Evolutionary conservation across 2,797 vertebrate species (phyloP).

Genomic region (Eremophila alpestris): DNA sequence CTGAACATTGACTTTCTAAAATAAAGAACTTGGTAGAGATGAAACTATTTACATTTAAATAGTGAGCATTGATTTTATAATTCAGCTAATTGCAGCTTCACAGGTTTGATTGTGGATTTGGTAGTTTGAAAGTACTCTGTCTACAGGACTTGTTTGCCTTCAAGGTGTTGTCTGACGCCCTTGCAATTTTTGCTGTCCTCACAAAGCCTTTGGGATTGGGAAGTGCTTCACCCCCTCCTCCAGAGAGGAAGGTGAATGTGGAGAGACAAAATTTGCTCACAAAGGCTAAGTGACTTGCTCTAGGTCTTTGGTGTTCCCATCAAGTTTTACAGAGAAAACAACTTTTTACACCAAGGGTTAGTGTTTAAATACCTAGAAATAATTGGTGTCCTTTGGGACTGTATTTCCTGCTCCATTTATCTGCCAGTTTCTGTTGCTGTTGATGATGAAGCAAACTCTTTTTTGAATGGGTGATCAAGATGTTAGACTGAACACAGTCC

Average conservation of each 20-base stretch:
- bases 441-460: not conserved
- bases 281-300: not conserved
- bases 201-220: not conserved
- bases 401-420: not conserved
- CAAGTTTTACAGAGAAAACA: not conserved
- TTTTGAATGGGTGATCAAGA: not conserved
- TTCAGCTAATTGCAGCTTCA: not conserved
- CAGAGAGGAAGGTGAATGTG: not conserved
- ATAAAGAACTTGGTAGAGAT: not conserved
- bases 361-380: not conserved
- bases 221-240: not conserved
- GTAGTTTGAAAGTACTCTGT: not conserved
- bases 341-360: accelerated
- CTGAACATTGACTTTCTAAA: not conserved
- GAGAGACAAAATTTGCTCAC: not conserved
- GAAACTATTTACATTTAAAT: not conserved
- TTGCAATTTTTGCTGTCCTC: not conserved
- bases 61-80: not conserved
- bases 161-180: not conserved
- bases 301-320: not conserved
- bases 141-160: not conserved
- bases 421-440: not conserved
- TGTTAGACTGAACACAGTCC: not conserved
- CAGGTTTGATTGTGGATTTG: not conserved
- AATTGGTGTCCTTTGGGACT: not conserved